Evolutionary conservation across 2,113 vertebrate genomes (phyloP), one percentile per base, ranked within the genome.

Genomic region (Colossoma macropomum): DNA sequence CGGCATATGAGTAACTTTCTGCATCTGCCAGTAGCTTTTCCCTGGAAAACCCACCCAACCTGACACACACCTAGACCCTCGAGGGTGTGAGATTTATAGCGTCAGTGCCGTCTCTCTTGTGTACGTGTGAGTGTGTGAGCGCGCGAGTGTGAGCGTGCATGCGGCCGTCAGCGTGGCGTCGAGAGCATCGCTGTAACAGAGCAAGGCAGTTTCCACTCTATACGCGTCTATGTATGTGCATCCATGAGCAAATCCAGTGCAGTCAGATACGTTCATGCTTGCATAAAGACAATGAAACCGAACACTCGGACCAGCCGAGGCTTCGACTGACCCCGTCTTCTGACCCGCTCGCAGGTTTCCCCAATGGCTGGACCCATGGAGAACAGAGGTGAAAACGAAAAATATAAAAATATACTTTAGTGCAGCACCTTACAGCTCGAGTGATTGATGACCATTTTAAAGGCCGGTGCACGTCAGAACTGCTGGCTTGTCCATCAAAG

Each of bases 321-420:
- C 63, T 68, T 56, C 17, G 11, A 19, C 70, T 68, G 23, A 41
- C 3, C 34, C 48, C 17, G 25, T 45, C 9, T 63, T 68, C 38
- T 45, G 56, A 71, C 54, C 66, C 68, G 80, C n/a, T 63, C 65
- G 69, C 77, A 77, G 66, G 72, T 60, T 84, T 84, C 71, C 75
- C 41, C 45, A 76, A 75, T 84, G 79, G 79, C 86, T 83, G 82
- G 84, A 78, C 62, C 75, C 75, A 81, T 63, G 77, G 78, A 65
- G 66, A 78, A 66, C 48, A 59, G 38, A 63, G 32, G 62, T 41
- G 56, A 62, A 63, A 73, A 71, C 71, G 13, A 32, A 3, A 28
- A 63, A 66, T 23, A 32, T 19, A 32, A 3, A 28, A 63, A 66
- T 23, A 32, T 19, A 27, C 45, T 79, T 38, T 52, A 59, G 75